Base-by-base conservation (phyloP, 2,797 vertebrate genomes). In the Psittacula derbiana region DNA sequence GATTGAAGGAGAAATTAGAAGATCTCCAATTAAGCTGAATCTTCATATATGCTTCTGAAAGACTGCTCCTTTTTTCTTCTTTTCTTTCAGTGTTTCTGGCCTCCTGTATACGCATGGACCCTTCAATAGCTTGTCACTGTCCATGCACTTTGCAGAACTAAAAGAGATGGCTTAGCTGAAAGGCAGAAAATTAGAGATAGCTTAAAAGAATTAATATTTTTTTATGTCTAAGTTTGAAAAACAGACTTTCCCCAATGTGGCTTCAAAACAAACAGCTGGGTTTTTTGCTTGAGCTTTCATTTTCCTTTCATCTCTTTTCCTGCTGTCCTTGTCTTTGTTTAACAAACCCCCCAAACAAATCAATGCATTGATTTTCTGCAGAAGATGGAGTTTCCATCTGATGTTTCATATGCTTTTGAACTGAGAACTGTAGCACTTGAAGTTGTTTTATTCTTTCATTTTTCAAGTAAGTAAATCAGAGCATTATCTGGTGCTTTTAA, bases 341-440 rank as follows among this genome's bases (percentile, higher is more conserved):
- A 82, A 75, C 10, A 72, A 40, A 80, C 52, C 16, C 1, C 14
- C 20, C 57, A 61, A 86, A 41, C 7, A 84, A 86, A 94, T 94
- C 57, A 75, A 90, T 93, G 57, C 30, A 91, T 75, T 64, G 86
- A 90, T 90, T 92, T 91, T 75, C 47, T 80, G 55, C n/a, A 73
- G 50, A 87, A 81, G 75, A n/a, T 50, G 43, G 19, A 3, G 0
- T 70, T 88, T 90, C 80, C n/a, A 70, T n/a, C 30, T 93, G 75
- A 60, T 74, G 38, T 62, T 92, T 78, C 47, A 47, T 33, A 46
- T 40, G n/a, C 38, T 69, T 93, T 80, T 86, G 46, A 80, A 74
- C 33, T 0, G 6, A 83, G 70, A 90, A 69, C 16, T 64, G 20
- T 25, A 80, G n/a, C 12, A 44, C 47, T 49, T 60, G 4, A 6